A percentile compares a stretch with the other conserved stretches of the same genome.
phyloP scores from a whole-genome alignment of 2,888 invertebrate genomes.

The Volucella inflata region DNA sequence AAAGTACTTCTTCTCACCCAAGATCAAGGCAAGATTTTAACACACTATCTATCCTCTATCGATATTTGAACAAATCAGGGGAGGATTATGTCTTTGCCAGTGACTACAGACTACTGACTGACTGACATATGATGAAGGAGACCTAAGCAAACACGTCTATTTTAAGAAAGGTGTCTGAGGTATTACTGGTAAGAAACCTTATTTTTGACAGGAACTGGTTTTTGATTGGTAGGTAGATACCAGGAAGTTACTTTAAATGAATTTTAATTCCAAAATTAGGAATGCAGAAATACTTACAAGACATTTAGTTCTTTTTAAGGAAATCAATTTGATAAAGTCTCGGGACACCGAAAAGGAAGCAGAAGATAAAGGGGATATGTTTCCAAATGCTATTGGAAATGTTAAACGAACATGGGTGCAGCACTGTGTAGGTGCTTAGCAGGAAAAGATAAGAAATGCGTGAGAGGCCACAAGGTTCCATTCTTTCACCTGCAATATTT shows the following conservation, averaged over 20 bases:
- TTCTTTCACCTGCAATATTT: no score
- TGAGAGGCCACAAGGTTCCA: no score
- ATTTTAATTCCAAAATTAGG: constrained; percentile 12
- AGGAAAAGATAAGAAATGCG: no score
- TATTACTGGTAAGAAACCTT: constrained; percentile 8
- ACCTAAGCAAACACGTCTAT: constrained; percentile 33
- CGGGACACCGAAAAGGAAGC: no score
- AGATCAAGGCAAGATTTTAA: constrained; percentile 18
- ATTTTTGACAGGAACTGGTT: constrained; percentile 55
- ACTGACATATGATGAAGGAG: constrained; percentile 13
- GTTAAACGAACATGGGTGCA: no score
- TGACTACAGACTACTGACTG: not conserved
- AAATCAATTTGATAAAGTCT: no score
- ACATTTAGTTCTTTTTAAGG: no score
- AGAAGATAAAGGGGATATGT: no score
- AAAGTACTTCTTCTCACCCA: constrained; percentile 46
- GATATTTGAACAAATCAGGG: not conserved
- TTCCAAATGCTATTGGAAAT: no score
- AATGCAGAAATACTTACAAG: no score
- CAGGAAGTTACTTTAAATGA: constrained; percentile 55
- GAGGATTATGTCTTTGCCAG: not conserved
- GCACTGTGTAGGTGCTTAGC: no score
- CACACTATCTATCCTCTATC: constrained; percentile 21
- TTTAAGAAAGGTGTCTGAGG: constrained; percentile 23
- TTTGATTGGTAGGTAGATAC: constrained; percentile 58